Evolutionary conservation across 2,113 vertebrate species (phyloP).

Genomic region (Bujurquina vittata): DNA sequence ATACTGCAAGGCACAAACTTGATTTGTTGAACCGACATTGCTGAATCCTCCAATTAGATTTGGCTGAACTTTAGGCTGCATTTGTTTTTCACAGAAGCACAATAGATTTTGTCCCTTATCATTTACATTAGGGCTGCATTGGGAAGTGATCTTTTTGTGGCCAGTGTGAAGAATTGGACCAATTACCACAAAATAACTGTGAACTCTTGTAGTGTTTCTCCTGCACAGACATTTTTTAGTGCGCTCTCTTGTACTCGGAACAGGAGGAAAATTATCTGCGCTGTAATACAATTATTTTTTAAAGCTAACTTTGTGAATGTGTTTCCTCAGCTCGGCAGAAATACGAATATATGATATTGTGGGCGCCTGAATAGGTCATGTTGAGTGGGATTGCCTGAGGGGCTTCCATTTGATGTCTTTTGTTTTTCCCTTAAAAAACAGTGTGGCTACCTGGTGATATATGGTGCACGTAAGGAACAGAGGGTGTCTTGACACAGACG

Average conservation of each 20-base stretch:
- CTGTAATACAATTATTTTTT: neutral
- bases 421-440: neutral
- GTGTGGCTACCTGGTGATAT: neutral
- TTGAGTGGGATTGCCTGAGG: neutral
- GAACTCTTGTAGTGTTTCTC: neutral
- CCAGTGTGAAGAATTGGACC: neutral
- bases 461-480: no score
- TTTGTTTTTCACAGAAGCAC: neutral
- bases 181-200: neutral
- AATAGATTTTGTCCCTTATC: neutral
- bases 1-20: neutral
- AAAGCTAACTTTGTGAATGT: neutral
- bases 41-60: neutral
- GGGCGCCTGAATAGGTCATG: neutral
- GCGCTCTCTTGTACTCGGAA: fast-evolving
- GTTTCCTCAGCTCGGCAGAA: neutral
- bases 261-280: neutral
- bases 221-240: fast-evolving
- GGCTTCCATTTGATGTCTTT: neutral
- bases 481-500: no score
- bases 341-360: neutral
- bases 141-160: neutral
- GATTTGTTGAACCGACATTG: neutral
- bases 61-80: neutral
- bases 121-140: neutral